Evolutionary conservation across 2,797 vertebrate species (phyloP).

Genomic region (Bradypus variegatus): DNA sequence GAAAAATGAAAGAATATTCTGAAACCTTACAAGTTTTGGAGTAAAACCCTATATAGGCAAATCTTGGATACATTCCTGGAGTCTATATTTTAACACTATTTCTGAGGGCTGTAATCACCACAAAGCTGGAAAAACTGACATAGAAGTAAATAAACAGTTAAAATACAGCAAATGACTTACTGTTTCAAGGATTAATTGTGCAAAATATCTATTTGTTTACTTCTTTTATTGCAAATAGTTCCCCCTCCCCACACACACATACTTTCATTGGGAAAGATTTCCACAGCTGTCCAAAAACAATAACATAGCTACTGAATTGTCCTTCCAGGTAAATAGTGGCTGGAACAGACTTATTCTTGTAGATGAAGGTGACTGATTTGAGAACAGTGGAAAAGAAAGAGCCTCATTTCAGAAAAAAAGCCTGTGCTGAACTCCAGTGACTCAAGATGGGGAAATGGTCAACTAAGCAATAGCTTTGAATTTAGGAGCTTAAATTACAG

Average conservation of each 20-base stretch:
- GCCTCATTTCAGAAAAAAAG: conserved; percentile 31
- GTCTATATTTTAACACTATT: background rate
- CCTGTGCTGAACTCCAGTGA: background rate
- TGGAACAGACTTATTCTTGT: background rate
- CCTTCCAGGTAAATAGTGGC: background rate
- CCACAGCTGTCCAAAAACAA: background rate
- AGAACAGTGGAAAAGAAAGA: background rate
- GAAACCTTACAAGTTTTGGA: background rate
- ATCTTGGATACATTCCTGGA: background rate
- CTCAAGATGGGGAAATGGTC: background rate
- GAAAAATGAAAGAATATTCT: background rate
- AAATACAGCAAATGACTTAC: background rate
- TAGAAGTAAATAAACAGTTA: background rate
- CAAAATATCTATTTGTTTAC: background rate
- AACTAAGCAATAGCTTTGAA: background rate
- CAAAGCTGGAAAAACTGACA: background rate
- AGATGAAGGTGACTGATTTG: background rate
- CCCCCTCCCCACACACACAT: too few species aligned
- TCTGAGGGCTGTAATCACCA: background rate
- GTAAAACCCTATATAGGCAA: background rate
- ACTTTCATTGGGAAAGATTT: background rate
- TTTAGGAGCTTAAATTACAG: background rate
- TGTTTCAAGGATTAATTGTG: background rate
- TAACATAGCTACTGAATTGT: background rate
- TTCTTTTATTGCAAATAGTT: background rate